These are phyloP conservation scores for Agriopis leucophaearia DNA, from an alignment of 2,888 invertebrate genomes.

Conservation along the genomic window DNA sequence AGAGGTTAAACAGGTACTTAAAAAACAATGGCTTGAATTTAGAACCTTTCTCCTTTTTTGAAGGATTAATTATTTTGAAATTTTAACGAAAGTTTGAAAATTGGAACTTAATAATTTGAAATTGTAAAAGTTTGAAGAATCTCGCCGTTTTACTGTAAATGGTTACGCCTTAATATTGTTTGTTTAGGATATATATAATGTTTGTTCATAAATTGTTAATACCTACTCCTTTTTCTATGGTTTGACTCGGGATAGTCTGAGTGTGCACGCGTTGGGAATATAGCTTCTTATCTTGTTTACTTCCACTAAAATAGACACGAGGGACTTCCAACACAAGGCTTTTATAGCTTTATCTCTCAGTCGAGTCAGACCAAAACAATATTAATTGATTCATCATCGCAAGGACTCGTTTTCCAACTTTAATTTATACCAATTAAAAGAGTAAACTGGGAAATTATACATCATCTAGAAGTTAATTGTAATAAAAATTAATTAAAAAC, in stretches of 20 bases:
- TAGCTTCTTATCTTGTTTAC: slow-evolving; percentile 8
- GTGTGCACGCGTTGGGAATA: background rate
- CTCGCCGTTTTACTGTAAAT: no score
- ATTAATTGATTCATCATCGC: slow-evolving; percentile 5
- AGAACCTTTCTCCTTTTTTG: no score
- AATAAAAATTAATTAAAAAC: no score
- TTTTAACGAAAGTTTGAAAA: no score
- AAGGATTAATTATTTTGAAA: no score
- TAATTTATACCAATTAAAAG: background rate
- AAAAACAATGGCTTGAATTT: no score
- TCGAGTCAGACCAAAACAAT: background rate
- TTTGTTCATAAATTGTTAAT: background rate
- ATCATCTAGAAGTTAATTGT: background rate
- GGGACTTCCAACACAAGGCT: slow-evolving; percentile 6
- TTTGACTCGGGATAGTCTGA: slow-evolving; percentile 6
- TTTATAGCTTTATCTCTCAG: slow-evolving; percentile 9
- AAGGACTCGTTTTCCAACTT: background rate
- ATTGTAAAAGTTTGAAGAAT: no score
- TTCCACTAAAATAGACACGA: slow-evolving; percentile 12
- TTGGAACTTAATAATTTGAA: no score
- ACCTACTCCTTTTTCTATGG: no score
- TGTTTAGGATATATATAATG: background rate
- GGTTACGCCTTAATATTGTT: background rate
- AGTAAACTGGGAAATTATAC: background rate
- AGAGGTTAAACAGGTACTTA: no score